These are phyloP conservation scores for Xenopus laevis DNA, from an alignment of 2,113 vertebrate species.

Conservation along the genomic window DNA sequence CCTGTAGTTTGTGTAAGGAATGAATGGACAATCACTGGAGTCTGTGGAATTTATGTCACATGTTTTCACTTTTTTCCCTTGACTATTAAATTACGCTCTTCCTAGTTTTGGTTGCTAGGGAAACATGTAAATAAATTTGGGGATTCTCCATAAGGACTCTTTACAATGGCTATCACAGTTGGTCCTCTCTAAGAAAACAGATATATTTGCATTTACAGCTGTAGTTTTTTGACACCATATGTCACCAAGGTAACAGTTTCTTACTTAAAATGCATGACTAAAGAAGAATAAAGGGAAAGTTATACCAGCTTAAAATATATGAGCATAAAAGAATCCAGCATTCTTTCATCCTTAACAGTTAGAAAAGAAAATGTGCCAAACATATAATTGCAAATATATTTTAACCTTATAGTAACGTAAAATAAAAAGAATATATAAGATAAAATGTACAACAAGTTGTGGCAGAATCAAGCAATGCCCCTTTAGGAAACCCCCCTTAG, in stretches of 20 bases:
- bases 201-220: conserved; percentile 19
- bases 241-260: conserved; percentile 34
- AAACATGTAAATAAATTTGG: conserved; percentile 13
- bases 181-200: neutral
- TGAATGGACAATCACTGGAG: conserved; percentile 1
- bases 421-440: too few species aligned
- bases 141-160: conserved; percentile 6
- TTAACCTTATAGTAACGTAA: too few species aligned
- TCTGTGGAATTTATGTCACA: neutral
- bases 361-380: too few species aligned
- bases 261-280: conserved; percentile 30
- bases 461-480: too few species aligned
- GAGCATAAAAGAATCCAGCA: too few species aligned
- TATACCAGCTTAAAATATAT: conserved; percentile 11
- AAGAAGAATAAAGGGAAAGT: conserved; percentile 26
- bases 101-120: conserved; percentile 30
- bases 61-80: neutral
- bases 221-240: conserved; percentile 4
- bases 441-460: too few species aligned
- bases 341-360: too few species aligned
- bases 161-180: conserved; percentile 29
- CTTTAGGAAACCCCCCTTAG: too few species aligned
- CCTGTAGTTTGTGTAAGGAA: neutral
- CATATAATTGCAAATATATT: too few species aligned
- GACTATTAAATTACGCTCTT: conserved; percentile 5